These are phyloP conservation scores for Morbakka virulenta DNA, from an alignment of 30 jellyfish, hydroid and myxozoan genomes.

Conservation along the genomic window DNA sequence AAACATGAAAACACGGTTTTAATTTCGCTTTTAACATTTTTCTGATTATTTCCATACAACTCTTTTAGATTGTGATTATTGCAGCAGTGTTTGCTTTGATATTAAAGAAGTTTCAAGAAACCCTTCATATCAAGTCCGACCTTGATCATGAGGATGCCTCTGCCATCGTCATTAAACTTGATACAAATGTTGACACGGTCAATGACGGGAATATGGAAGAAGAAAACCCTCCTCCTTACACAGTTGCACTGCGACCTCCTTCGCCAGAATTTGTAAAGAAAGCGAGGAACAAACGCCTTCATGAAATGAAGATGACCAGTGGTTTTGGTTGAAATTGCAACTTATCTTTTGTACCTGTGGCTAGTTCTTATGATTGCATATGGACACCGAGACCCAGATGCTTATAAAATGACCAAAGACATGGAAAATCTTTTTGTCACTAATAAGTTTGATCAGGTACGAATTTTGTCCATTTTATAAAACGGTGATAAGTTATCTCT, in stretches of 20 bases:
- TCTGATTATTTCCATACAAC: no score
- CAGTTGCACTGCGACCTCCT: conserved; percentile 28
- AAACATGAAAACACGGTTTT: no score
- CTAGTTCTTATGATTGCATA: conserved; percentile 74
- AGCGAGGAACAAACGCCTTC: conserved; percentile 34
- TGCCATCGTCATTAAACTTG: conserved; percentile 48
- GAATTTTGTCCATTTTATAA: background rate
- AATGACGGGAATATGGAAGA: conserved; percentile 9
- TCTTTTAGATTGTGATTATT: conserved; percentile 49
- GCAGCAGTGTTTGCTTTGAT: conserved; percentile 62
- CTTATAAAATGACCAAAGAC: conserved; percentile 40
- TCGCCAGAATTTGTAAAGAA: conserved; percentile 27
- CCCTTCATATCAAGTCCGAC: no score
- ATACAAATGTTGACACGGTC: conserved; percentile 17
- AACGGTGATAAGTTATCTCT: no score
- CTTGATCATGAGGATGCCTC: no score
- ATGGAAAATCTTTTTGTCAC: conserved; percentile 38
- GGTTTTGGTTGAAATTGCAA: conserved; percentile 45
- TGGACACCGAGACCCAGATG: conserved; percentile 91
- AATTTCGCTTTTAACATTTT: no score
- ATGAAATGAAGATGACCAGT: conserved; percentile 37
- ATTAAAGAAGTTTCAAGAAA: conserved; percentile 45
- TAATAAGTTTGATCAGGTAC: conserved; percentile 72
- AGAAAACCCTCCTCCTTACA: background rate
- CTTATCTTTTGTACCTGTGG: conserved; percentile 34